Conservation (phyloP, 2,888 invertebrate species). For the Endomychus coccineus region DNA sequence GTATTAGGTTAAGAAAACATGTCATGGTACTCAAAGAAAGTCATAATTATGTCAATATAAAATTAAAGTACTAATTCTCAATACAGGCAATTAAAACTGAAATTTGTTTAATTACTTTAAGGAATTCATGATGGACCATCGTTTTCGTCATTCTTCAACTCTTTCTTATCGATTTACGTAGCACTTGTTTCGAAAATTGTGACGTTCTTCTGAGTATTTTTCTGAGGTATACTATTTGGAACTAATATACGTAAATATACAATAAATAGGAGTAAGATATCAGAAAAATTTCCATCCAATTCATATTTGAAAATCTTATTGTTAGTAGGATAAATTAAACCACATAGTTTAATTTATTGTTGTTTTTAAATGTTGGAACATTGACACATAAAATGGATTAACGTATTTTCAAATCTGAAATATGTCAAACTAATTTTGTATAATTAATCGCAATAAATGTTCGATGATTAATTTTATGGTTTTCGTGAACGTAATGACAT, state of each 20-base stretch:
- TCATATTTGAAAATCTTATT: conserved; percentile 22
- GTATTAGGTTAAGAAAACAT: conserved; percentile 24
- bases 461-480: too few relatives aligned
- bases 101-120: too few relatives aligned
- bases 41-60: neutral
- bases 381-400: conserved; percentile 3
- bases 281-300: conserved; percentile 37
- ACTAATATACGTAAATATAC: conserved; percentile 43
- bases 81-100: neutral
- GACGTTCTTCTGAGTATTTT: neutral
- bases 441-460: too few relatives aligned
- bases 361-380: conserved; percentile 11
- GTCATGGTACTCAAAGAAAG: conserved; percentile 2
- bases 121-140: too few relatives aligned
- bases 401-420: conserved; percentile 1
- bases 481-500: too few relatives aligned
- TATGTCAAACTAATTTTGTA: too few relatives aligned
- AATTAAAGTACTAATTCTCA: neutral
- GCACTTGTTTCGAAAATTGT: neutral
- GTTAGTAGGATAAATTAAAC: conserved; percentile 16
- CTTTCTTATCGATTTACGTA: too few relatives aligned
- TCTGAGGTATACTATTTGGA: conserved; percentile 38
- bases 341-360: conserved; percentile 13
- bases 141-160: too few relatives aligned
- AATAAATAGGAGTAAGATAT: conserved; percentile 32